Percentiles rank a stretch among this genome's conserved stretches.
Conservation (phyloP, 2,888 invertebrate genomes). For the Molanna angustata region DNA sequence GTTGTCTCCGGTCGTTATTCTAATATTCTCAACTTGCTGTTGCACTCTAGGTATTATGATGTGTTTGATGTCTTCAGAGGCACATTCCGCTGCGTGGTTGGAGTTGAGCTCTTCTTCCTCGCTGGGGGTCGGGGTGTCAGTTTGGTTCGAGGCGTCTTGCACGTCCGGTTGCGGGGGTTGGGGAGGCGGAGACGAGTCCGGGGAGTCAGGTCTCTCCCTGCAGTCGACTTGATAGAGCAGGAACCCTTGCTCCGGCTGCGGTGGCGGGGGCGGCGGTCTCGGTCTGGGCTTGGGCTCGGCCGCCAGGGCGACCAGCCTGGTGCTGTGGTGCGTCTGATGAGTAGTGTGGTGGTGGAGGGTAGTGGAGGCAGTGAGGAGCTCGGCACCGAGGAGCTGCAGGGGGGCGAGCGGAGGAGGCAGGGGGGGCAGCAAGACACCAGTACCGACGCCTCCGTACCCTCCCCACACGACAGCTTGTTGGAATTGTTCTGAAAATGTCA, state of each 20-base stretch:
- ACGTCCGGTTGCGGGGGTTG: conserved; percentile 59
- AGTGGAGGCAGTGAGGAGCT: conserved; percentile 59
- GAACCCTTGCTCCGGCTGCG: conserved; percentile 39
- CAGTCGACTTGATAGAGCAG: conserved; percentile 35
- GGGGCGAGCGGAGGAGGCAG: conserved; percentile 64
- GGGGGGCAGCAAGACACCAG: conserved; percentile 47
- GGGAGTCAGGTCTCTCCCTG: conserved; percentile 47
- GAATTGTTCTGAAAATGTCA: conserved; percentile 55
- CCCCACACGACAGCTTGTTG: conserved; percentile 76
- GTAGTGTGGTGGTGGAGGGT: conserved; percentile 62
- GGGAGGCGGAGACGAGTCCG: conserved; percentile 48
- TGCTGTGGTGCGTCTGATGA: conserved; percentile 63
- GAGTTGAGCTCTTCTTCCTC: conserved; percentile 54
- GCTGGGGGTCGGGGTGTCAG: conserved; percentile 68
- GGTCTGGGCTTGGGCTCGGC: conserved; percentile 56
- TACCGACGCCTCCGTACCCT: conserved; percentile 54
- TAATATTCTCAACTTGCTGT: conserved; percentile 8
- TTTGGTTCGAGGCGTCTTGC: conserved; percentile 83
- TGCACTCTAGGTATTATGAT: conserved; percentile 13
- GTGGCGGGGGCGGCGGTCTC: conserved; percentile 48
- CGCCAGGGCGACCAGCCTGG: conserved; percentile 63
- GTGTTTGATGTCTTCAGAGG: conserved; percentile 20
- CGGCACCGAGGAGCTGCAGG: conserved; percentile 60
- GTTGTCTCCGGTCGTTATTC: conserved; percentile 17
- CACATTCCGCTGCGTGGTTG: conserved; percentile 15